These are phyloP conservation scores for Lontra canadensis DNA, from an alignment of 2,113 vertebrate species.

Conservation along the genomic window DNA sequence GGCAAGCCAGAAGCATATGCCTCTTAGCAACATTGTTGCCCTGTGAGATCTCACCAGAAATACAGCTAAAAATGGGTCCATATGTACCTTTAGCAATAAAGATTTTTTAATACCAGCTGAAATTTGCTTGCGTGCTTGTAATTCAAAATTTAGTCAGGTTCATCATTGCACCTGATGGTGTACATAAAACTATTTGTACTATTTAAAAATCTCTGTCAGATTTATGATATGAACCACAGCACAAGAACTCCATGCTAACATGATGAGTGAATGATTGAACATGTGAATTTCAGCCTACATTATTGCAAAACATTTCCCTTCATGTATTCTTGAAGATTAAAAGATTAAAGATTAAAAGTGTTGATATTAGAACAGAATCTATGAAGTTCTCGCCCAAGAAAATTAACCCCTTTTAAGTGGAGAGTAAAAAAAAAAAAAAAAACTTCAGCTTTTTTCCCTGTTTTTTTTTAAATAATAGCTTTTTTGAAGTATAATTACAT, in stretches of 20 bases:
- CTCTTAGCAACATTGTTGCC: neutral
- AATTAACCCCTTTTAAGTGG: neutral
- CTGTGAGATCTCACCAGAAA: neutral
- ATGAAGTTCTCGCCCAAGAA: neutral
- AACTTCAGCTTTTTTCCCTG: neutral
- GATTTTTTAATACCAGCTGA: neutral
- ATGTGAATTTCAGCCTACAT: neutral
- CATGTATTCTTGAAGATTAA: neutral
- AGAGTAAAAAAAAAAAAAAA: neutral
- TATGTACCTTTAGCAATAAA: slow-evolving; percentile 25
- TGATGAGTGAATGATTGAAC: slow-evolving; percentile 7
- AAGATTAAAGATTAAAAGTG: slow-evolving; percentile 31
- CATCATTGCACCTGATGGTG: slow-evolving; percentile 9
- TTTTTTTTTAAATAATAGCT: neutral
- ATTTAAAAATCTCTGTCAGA: slow-evolving; percentile 24
- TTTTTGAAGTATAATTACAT: neutral
- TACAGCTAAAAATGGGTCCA: neutral
- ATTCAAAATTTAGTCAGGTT: slow-evolving; percentile 35
- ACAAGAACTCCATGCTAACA: slow-evolving; percentile 15
- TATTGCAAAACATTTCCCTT: neutral
- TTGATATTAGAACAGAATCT: slow-evolving; percentile 19
- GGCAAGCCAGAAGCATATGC: slow-evolving; percentile 23
- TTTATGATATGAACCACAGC: slow-evolving; percentile 43
- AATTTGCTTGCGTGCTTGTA: neutral
- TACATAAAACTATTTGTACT: neutral